These are phyloP conservation scores for Lochmaea capreae DNA, from an alignment of 2,888 invertebrate species.

Conservation along the genomic window DNA sequence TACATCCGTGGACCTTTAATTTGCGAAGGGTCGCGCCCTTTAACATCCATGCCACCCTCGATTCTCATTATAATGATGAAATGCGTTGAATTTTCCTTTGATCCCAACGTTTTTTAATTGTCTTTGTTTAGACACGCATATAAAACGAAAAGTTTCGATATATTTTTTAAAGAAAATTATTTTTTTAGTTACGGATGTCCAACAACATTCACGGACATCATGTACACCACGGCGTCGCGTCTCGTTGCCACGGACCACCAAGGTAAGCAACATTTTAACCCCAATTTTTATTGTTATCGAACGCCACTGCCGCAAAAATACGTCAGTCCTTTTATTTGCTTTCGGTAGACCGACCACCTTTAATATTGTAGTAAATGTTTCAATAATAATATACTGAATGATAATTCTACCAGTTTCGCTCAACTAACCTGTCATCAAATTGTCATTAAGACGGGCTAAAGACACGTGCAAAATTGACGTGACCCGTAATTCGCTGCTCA, in stretches of 20 bases:
- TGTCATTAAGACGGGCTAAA: constrained; percentile 39
- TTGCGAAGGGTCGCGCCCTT: constrained; percentile 18
- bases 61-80: constrained; percentile 12
- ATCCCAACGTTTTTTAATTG: constrained; percentile 1
- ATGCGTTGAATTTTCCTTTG: constrained; percentile 10
- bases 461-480: constrained; percentile 48
- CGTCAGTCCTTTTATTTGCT: constrained; percentile 16
- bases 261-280: constrained; percentile 54
- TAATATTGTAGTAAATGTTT: constrained; percentile 22
- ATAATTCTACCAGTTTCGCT: constrained; percentile 28
- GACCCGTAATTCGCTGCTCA: constrained; percentile 38
- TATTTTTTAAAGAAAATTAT: constrained; percentile 53
- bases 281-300: not conserved
- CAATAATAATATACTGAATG: constrained; percentile 36
- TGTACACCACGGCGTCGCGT: constrained; percentile 61
- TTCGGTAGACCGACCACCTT: constrained; percentile 29
- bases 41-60: constrained; percentile 13
- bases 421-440: constrained; percentile 46
- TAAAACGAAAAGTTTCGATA: not conserved
- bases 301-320: not conserved
- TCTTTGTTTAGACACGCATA: not conserved
- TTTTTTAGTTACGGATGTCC: constrained; percentile 71
- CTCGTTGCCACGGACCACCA: constrained; percentile 64
- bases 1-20: not conserved
- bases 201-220: constrained; percentile 68